Base-by-base conservation (phyloP, 2,113 vertebrate species). In the Cromileptes altivelis region DNA sequence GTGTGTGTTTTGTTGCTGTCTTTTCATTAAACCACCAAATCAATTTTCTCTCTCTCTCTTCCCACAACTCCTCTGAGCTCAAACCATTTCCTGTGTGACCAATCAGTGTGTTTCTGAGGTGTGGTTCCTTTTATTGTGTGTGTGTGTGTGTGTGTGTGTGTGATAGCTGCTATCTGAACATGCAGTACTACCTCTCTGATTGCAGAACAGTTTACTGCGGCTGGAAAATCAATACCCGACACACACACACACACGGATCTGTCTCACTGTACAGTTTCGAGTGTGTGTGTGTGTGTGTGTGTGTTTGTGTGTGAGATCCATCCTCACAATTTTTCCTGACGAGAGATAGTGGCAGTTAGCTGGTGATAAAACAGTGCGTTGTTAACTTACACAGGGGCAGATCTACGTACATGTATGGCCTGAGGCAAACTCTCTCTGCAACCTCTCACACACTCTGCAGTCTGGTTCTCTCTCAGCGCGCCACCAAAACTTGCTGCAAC, bases 21-120 rank as follows among this genome's bases (percentile, higher is more conserved):
- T 83, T 82, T 88, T 89, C 85, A 91, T 91, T 91, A 92, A 87
- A 91, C 77, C 52, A 78, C 80, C 42, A 84, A 91, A 93, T 93
- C 92, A 92, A 92, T 93, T 91, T 89, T 87, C 86, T 88, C 79
- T 75, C 62, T 82, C 62, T 82, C 72, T 87, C 84, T 90, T 78
- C 83, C 88, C 84, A 88, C 90, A 93, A 88, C 91, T 73, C 85
- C 82, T 84, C 75, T 63, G 87, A 69, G 84, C 82, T 84, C 87
- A 85, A 89, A 79, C 80, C 75, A 71, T 87, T 91, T 93, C 90
- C 89, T 87, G 37, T 88, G 84, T 70, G 89, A 88, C 89, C 92
- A 93, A 93, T 93, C 92, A 88, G 82, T 68, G 78, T 50, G 82
- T 61, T 62, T 82, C 64, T 70, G 77, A 58, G 64, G 60, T 53